Base-by-base conservation (phyloP, 2,888 invertebrate genomes). In the Drosophila pseudotakahashii region DNA sequence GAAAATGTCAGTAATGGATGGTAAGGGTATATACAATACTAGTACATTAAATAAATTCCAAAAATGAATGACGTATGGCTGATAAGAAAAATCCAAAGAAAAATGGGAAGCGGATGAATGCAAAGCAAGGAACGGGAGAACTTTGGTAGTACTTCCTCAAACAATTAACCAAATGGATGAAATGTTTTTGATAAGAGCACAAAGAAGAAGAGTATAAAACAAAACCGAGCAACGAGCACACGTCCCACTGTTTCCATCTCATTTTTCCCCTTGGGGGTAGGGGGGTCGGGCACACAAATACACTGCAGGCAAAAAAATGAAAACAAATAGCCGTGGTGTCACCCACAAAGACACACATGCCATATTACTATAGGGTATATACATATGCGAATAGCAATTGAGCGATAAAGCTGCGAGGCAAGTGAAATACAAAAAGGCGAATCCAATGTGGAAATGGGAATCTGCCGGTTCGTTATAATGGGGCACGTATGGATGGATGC, bases 101-200 rank as follows among this genome's bases (percentile, higher is more conserved):
- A 16, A 34, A 10, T 6, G n/a, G 44, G 10, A 44, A 58, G 36
- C 44, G 10, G 19, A 34, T 9, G 23, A 48, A n/a, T 16, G 48
- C 47, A 1, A 11, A 14, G 30, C 14, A 16, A 16, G 4, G 36
- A 16, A n/a, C 23, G 30, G 7, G 36, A 62, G 45, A 55, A 54
- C 34, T 44, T 64, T 39, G 16, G 45, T 32, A 39, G 68, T 53
- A 87, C 85, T 82, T 82, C 81, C 81, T 77, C 54, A 72, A 77
- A 72, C 67, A 82, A 84, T 82, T 87, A 84, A 57, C 71, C 67
- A 81, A 78, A 75, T 77, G 72, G 57, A 48, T 57, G 66, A 69
- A 63, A 54, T 64, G 68, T 73, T 45, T 23, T 39, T 66, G 81
- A 87, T 81, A 81, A 81, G 63, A 62, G 10, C 13, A 50, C 26